phyloP scores from a whole-genome alignment of 2,113 vertebrate species.

The Halcyon senegalensis region DNA sequence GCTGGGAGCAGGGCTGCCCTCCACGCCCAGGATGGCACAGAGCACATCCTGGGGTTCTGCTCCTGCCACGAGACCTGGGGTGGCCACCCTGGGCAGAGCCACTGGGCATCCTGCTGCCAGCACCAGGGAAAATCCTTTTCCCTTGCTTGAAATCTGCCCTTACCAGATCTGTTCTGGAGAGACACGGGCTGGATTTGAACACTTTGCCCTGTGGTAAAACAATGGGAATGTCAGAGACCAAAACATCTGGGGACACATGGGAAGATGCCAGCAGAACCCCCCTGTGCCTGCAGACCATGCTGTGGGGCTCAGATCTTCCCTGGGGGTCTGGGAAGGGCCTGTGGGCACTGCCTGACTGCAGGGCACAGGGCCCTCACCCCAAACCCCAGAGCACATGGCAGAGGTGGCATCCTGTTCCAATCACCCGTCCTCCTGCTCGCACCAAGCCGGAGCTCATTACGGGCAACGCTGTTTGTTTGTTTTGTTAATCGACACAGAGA shows the following conservation, averaged over 20 bases:
- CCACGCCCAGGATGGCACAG: accelerated
- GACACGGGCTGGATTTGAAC: neutral
- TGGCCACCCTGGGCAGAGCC: neutral
- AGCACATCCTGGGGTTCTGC: neutral
- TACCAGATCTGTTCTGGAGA: neutral
- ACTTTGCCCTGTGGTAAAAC: neutral
- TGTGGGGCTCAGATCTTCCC: neutral
- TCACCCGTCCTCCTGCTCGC: neutral
- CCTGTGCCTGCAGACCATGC: accelerated
- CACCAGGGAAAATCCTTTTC: neutral
- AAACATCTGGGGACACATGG: neutral
- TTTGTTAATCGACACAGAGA: constrained; percentile 55
- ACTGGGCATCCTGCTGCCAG: accelerated
- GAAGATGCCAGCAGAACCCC: neutral
- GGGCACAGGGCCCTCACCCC: neutral
- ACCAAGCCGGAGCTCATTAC: constrained; percentile 41
- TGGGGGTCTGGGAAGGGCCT: accelerated
- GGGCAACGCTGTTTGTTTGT: constrained; percentile 56
- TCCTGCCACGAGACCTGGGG: neutral
- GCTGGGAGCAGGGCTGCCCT: neutral
- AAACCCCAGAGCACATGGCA: neutral
- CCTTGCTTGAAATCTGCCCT: neutral
- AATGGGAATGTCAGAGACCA: neutral
- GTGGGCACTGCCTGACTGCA: accelerated
- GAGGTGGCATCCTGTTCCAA: neutral